Base-by-base conservation (phyloP, 2,113 vertebrate species). In the Psettodes erumei region DNA sequence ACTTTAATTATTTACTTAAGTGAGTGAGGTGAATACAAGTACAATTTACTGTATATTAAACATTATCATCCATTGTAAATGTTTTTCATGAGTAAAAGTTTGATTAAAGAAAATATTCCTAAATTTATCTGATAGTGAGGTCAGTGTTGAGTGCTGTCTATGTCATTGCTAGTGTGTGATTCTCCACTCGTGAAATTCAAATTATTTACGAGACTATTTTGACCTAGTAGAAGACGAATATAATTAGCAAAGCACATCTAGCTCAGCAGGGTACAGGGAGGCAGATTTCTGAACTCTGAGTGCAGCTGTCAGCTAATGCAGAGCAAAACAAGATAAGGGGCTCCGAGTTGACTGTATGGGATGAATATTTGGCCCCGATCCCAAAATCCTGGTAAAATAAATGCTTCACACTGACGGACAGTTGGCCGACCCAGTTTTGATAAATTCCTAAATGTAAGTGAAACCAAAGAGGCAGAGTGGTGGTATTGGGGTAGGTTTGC, bases 401-500 rank as follows among this genome's bases (percentile, higher is more conserved):
- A 91, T 91, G 90, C 65, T 88, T 83, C 47, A 30, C n/a, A 35
- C 81, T 91, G 88, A 89, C 80, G 70, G 80, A 88, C 80, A 81
- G 73, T 77, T 92, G 89, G 89, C 88, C 91, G 92, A 93, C 91
- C 91, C 84, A 91, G 78, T 92, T 93, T 84, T 85, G 63, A 78
- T 69, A 45, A 77, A 85, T 82, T 84, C 81, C 86, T 68, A 76
- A 87, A 87, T 86, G 83, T 76, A 88, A 90, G 81, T 89, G 48
- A 86, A 91, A 90, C 75, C 71, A 76, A 79, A 28, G 54, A 43
- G 65, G 61, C 54, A 61, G 61, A 71, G 64, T 58, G 62, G 38
- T 60, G 75, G 71, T 42, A 42, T 67, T 47, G 50, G 33, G 51
- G 45, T 13, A 7, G 50, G 48, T 65, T 45, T 54, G 48, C 35